A percentile compares a stretch with the other conserved stretches of the same genome.
Evolutionary conservation across 2,797 vertebrate genomes (phyloP).

Genomic region (Pseudochirops cupreus): DNA sequence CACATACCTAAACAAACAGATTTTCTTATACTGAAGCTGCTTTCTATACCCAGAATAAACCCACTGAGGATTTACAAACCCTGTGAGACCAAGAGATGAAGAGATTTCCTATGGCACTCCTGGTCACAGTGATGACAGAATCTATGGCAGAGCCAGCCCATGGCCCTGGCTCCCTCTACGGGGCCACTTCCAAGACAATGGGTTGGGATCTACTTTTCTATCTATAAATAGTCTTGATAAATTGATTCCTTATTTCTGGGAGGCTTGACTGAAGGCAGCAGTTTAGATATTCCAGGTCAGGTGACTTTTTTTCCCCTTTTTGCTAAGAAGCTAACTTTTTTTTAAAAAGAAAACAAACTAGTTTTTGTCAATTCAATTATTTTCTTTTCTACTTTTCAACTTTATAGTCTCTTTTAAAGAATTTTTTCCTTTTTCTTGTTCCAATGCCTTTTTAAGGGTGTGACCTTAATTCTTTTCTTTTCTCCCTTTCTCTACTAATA

Average conservation of each 20-base stretch:
- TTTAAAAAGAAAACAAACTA: background rate
- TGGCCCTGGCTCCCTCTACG: background rate
- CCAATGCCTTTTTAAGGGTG: background rate
- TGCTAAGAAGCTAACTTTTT: background rate
- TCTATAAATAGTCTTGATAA: background rate
- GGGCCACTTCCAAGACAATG: background rate
- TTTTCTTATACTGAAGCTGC: background rate
- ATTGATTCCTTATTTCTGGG: background rate
- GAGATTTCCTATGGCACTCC: background rate
- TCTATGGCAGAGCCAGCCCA: background rate
- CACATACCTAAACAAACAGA: background rate
- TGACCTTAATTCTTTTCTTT: background rate
- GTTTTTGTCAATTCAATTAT: background rate
- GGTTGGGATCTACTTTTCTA: background rate
- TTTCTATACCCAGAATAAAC: background rate
- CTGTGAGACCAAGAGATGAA: background rate
- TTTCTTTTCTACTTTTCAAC: background rate
- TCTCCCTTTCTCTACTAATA: background rate
- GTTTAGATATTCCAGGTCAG: background rate
- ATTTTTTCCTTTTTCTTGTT: background rate
- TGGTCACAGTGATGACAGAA: background rate
- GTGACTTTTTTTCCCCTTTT: background rate
- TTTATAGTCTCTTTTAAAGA: background rate
- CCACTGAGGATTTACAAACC: background rate
- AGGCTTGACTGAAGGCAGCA: background rate